Base-by-base conservation (phyloP, 2,888 invertebrate genomes). In the Petrophora chlorosata region DNA sequence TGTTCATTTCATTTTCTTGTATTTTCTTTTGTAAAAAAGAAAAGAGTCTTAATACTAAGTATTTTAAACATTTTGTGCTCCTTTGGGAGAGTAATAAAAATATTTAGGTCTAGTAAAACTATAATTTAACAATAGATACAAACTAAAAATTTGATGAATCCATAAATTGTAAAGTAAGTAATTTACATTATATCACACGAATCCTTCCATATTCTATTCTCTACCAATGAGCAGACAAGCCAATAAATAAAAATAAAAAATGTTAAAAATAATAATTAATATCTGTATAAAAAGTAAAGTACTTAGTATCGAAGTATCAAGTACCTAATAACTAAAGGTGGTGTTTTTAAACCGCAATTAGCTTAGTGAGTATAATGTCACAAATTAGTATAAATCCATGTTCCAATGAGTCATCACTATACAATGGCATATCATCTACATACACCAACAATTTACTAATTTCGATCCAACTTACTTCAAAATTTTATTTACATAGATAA, bases 121-220 rank as follows among this genome's bases (percentile, higher is more conserved):
- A 76, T 75, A 78, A 78, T 76, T 81, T 78, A 78, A 71, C 67
- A 70, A 76, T 73, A 73, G 59, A 74, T 72, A 70, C 29, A 48
- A 52, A 68, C 61, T 65, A 71, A 74, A n/a, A 62, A 57, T 66
- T 67, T 57, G 58, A 69, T 78, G 67, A 74, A 70, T 71, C 34
- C 43, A 73, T 73, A 67, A 75, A 71, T 76, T 51, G 73, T 75
- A 70, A 74, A 71, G 68, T 70, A 74, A 71, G 68, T 70, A 77
- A 81, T 82, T 79, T 85, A 85, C 83, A 85, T 74, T 84, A 83
- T 86, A 88, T 88, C 88, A 87, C 88, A 85, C 85, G 69, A 79
- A 81, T 73, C 67, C 73, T 61, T 67, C 57, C 70, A 71, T 69
- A 59, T 62, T 63, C 62, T 63, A 69, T 72, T 65, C 61, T 63